Percentiles rank a stretch among this genome's conserved stretches.
Evolutionary conservation across 2,113 vertebrate genomes (phyloP).

Genomic region (Thamnophis sirtalis): DNA sequence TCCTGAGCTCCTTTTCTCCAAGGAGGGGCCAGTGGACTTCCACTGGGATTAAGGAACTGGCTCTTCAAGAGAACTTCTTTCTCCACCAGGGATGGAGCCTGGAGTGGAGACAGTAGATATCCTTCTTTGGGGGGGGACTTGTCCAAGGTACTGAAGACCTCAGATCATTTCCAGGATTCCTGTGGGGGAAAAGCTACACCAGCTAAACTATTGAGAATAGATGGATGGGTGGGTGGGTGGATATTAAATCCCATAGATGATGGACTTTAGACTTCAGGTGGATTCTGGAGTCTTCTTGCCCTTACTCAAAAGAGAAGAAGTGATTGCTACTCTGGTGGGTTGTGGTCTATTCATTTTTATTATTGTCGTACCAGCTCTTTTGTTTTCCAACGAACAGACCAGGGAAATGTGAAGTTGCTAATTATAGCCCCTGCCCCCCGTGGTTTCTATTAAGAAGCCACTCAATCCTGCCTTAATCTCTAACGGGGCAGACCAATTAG

Average conservation of each 20-base stretch:
- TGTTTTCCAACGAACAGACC: not conserved
- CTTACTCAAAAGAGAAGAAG: not conserved
- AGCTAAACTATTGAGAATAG: too few relatives aligned
- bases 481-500: constrained; percentile 8
- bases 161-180: not conserved
- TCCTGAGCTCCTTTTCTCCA: not conserved
- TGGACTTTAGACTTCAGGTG: not conserved
- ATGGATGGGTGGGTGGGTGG: too few relatives aligned
- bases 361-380: not conserved
- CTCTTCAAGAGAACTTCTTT: not conserved
- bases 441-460: not conserved
- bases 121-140: not conserved
- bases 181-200: not conserved
- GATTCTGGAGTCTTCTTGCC: not conserved
- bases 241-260: too few relatives aligned
- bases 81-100: not conserved
- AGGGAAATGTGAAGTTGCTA: not conserved
- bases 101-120: not conserved
- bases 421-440: not conserved
- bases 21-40: not conserved
- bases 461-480: constrained; percentile 21
- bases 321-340: not conserved
- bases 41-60: not conserved
- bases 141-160: not conserved
- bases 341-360: not conserved